A percentile compares a stretch with the other conserved stretches of the same genome.
phyloP scores from a whole-genome alignment of 2,113 vertebrate species.

The Myotis brandtii region DNA sequence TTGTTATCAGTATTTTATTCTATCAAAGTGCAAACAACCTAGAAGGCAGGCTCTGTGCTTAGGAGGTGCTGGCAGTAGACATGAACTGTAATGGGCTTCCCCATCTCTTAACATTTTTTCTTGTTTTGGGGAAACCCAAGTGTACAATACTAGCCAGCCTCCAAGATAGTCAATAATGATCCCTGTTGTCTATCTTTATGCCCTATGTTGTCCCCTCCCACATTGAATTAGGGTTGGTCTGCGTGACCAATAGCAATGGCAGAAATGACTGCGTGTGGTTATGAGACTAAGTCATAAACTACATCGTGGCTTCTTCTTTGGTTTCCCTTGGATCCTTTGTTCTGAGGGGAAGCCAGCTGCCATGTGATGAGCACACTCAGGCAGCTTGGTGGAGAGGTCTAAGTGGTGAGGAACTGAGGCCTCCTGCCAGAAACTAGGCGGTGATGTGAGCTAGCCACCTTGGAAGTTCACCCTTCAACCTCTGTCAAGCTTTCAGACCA shows the following conservation, averaged over 20 bases:
- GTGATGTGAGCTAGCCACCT: not conserved
- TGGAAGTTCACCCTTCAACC: not conserved
- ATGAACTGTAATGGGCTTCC: not conserved
- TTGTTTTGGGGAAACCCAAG: not conserved
- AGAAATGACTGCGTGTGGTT: not conserved
- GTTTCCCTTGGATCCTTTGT: not conserved
- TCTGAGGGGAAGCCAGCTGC: not conserved
- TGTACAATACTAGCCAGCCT: not conserved
- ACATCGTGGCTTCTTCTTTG: not conserved
- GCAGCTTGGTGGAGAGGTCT: not conserved
- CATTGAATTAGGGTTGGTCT: not conserved
- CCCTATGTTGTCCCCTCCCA: not conserved
- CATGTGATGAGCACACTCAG: not conserved
- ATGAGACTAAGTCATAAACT: not conserved
- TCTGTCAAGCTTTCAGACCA: not conserved
- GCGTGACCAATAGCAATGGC: not conserved
- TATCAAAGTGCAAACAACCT: not conserved
- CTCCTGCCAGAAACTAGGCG: not conserved
- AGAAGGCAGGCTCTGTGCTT: not conserved
- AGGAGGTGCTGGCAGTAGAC: not conserved
- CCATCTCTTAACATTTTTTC: not conserved
- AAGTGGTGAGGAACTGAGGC: not conserved
- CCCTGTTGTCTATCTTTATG: not conserved
- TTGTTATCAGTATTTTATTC: constrained; percentile 31
- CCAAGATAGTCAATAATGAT: not conserved